These are phyloP conservation scores for Drosophila fuyamai DNA, from an alignment of 1,140 invertebrate species.

Conservation along the genomic window DNA sequence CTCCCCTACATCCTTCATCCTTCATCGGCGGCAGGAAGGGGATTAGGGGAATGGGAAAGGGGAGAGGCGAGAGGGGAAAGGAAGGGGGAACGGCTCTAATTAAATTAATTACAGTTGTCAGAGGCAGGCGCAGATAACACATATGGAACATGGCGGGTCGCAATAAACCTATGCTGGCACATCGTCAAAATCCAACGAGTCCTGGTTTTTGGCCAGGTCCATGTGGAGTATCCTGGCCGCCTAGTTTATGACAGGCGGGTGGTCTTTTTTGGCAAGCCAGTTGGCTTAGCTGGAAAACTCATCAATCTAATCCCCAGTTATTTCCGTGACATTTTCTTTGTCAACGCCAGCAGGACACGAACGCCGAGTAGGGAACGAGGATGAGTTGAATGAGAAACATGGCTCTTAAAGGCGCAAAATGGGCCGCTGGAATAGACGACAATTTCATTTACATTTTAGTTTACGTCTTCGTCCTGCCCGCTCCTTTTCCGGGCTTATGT, in stretches of 20 bases:
- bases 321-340: constrained; percentile 81
- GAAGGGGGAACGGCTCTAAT: constrained; percentile 47
- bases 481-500: constrained; percentile 61
- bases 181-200: constrained; percentile 56
- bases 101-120: constrained; percentile 80
- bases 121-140: constrained; percentile 60
- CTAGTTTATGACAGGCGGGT: constrained; percentile 50
- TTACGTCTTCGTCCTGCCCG: constrained; percentile 40
- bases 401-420: constrained; percentile 56
- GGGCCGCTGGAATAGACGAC: constrained; percentile 33
- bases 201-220: constrained; percentile 20
- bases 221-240: constrained; percentile 33
- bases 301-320: constrained; percentile 80
- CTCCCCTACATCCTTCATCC: not conserved
- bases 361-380: constrained; percentile 21
- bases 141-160: constrained; percentile 53
- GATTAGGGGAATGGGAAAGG: not conserved
- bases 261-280: constrained; percentile 41
- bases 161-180: constrained; percentile 76
- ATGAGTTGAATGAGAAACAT: constrained; percentile 26
- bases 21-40: not conserved
- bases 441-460: constrained; percentile 78
- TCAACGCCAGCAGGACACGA: constrained; percentile 39
- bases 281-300: constrained; percentile 72
- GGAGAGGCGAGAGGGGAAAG: not conserved